Conservation (phyloP, 1,140 invertebrate species). For the Drosophila biarmipes region DNA sequence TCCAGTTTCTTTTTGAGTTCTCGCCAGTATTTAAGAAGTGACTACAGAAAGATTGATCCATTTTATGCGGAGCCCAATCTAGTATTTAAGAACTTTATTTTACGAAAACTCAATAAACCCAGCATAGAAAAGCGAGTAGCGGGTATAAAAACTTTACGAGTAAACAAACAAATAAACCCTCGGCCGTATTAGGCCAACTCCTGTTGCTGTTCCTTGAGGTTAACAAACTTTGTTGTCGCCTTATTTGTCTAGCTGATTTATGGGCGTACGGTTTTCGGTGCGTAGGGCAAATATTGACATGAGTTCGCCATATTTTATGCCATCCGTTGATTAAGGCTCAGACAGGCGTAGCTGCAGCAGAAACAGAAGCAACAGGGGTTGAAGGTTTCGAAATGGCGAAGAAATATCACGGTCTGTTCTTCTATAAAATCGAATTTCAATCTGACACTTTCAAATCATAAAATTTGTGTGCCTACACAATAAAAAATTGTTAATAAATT, state of each 20-base stretch:
- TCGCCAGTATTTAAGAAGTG: not conserved
- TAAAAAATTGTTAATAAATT: too few relatives aligned
- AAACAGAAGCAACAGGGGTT: not conserved
- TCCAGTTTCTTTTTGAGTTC: too few relatives aligned
- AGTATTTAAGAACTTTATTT: not conserved
- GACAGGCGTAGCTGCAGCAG: slow-evolving; percentile 18
- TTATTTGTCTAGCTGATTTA: slow-evolving; percentile 78
- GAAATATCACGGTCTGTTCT: not conserved
- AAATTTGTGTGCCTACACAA: not conserved
- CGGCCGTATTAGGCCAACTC: slow-evolving; percentile 34
- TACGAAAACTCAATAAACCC: slow-evolving; percentile 1
- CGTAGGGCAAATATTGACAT: slow-evolving; percentile 65
- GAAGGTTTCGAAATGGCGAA: not conserved
- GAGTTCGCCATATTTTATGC: slow-evolving; percentile 61
- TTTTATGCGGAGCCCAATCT: not conserved
- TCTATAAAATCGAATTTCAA: too few relatives aligned
- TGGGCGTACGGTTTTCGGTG: slow-evolving; percentile 53
- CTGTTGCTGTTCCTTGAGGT: slow-evolving; percentile 40
- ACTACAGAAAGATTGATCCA: not conserved
- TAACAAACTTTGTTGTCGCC: slow-evolving; percentile 67
- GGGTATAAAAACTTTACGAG: slow-evolving; percentile 47
- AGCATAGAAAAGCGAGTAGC: not conserved
- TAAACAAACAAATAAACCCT: slow-evolving; percentile 71
- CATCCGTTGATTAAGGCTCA: slow-evolving; percentile 61
- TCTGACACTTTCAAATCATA: not conserved